Base-by-base conservation (phyloP, 2,113 vertebrate genomes). In the Cariama cristata region DNA sequence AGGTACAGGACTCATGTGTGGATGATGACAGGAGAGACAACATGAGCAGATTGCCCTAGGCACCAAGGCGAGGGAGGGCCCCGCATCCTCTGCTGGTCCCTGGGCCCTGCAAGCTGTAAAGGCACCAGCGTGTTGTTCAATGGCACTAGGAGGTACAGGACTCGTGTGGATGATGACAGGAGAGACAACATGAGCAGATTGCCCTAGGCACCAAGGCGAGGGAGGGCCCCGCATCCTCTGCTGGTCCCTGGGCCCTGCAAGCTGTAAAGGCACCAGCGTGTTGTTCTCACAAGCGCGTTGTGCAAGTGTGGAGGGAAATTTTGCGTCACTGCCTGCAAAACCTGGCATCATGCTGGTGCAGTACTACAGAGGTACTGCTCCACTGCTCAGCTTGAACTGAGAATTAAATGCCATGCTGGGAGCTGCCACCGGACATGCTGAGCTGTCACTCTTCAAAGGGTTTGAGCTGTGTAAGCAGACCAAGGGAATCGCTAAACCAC, bases 381-480 rank as follows among this genome's bases (percentile, higher is more conserved):
- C 2, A 0, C 64, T 68, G 79, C 86, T 88, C 5, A 3, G 50
- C 66, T 73, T 28, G 45, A 56, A 30, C 44, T 55, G 32, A 80
- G 79, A 79, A 93, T 79, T 74, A 62, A 96, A 44, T 1, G 1
- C 74, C 6, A 14, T 40, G 74, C 67, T 52, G 85, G 91, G 89
- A 97, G 33, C 69, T 96, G 96, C 81, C 55, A 67, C 50, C 1
- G 4, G 87, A 92, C 74, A 47, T 0, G 0, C 73, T 49, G 76
- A 95, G 79, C 87, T 95, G 89, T 92, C 73, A 35, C 82, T 97
- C 85, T 97, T 95, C 91, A 93, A 91, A 97, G 71, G 76, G 59
- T 45, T 86, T 68, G 40, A 22, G 69, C 88, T 97, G 91, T 86
- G 72, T 94, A 93, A 97, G 87, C 1, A 0, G 68, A 71, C 96